phyloP scores from a whole-genome alignment of 2,888 invertebrate species.

The Tillus elongatus region DNA sequence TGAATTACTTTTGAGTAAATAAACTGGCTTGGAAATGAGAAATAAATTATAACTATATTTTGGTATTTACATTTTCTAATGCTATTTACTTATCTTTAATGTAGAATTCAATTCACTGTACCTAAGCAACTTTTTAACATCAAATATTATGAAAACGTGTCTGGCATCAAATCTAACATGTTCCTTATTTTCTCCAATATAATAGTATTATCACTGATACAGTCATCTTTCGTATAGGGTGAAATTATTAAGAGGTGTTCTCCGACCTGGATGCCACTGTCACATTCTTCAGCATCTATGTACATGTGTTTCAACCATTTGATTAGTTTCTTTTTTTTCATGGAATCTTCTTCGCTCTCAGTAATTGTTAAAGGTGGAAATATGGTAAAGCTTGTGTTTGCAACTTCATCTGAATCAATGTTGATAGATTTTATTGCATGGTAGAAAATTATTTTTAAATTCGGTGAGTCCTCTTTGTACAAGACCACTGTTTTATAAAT shows the following conservation, averaged over 20 bases:
- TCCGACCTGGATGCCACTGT: constrained; percentile 33
- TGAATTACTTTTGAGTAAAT: too few species aligned
- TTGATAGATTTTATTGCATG: constrained; percentile 30
- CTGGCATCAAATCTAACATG: constrained; percentile 36
- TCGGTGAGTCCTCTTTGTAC: constrained; percentile 17
- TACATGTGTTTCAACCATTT: constrained; percentile 36
- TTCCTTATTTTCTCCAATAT: constrained; percentile 36
- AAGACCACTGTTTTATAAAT: constrained; percentile 33
- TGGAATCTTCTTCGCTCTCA: constrained; percentile 12
- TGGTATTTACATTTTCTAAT: too few species aligned
- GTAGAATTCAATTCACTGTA: constrained; percentile 9
- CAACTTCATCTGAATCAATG: constrained; percentile 22
- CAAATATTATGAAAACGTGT: too few species aligned
- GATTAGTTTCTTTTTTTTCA: constrained; percentile 27
- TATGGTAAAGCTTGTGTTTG: constrained; percentile 16
- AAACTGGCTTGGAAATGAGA: too few species aligned
- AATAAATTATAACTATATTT: too few species aligned
- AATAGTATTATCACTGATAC: constrained; percentile 37
- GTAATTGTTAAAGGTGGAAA: constrained; percentile 7
- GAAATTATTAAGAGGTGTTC: constrained; percentile 36
- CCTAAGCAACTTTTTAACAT: constrained; percentile 12
- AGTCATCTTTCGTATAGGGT: constrained; percentile 37
- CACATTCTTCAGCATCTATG: constrained; percentile 33
- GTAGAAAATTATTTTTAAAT: constrained; percentile 16
- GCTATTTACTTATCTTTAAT: constrained; percentile 6